These are phyloP conservation scores for Thermophis baileyi DNA, from an alignment of 2,113 vertebrate genomes.

Conservation along the genomic window DNA sequence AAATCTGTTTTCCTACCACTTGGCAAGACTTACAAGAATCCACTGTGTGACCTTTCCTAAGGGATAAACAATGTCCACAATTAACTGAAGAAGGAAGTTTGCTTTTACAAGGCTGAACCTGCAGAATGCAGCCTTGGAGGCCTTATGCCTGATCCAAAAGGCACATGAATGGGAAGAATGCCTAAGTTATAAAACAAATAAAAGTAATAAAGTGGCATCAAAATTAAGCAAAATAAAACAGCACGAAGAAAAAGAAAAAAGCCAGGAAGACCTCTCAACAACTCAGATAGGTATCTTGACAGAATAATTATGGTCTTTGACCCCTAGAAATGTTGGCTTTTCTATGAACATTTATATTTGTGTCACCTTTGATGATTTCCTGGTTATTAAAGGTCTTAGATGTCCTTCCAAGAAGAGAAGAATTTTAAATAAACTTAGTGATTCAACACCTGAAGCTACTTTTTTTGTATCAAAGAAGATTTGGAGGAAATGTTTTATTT, in stretches of 20 bases:
- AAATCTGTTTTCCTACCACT: not conserved
- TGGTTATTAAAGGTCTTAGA: not conserved
- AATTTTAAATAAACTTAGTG: not conserved
- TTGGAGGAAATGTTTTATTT: not conserved
- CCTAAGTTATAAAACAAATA: not conserved
- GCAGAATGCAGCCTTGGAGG: not conserved
- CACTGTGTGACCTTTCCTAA: not conserved
- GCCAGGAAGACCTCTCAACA: not conserved
- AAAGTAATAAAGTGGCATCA: not conserved
- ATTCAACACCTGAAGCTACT: not conserved
- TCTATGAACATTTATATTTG: not conserved
- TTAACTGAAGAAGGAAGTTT: not conserved
- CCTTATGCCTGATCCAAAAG: not conserved
- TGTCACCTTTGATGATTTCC: not conserved
- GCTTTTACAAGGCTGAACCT: not conserved
- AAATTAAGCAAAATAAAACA: not conserved
- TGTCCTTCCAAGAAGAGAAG: not conserved
- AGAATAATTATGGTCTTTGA: not conserved
- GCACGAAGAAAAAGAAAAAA: not conserved
- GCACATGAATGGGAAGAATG: not conserved
- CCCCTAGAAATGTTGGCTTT: not conserved
- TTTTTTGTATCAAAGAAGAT: not conserved
- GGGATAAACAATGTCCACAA: not conserved
- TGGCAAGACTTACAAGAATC: not conserved
- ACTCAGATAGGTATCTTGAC: not conserved